Evolutionary conservation across 2,888 invertebrate species (phyloP).

Genomic region (Trachelus iudaicus): DNA sequence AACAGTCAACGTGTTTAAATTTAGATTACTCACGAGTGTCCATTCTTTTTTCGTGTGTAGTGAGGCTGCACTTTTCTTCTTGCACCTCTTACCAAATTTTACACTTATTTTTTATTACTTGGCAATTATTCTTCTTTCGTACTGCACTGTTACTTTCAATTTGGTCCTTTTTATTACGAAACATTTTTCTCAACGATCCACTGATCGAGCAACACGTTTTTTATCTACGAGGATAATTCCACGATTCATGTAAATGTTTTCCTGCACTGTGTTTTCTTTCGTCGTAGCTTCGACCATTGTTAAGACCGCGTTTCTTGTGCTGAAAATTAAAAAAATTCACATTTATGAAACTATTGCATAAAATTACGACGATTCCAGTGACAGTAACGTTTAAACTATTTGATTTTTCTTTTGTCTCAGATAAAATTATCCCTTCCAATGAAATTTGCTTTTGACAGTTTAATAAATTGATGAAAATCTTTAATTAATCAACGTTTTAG

Average conservation of each 20-base stretch:
- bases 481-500: background rate
- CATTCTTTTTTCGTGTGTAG: background rate
- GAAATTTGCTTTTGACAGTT: background rate
- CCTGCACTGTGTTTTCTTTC: too few relatives aligned
- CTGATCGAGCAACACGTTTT: background rate
- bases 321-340: too few relatives aligned
- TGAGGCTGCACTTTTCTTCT: background rate
- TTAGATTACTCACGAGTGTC: constrained; percentile 37
- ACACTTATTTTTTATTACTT: background rate
- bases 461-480: background rate
- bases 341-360: too few relatives aligned
- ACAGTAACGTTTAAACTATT: too few relatives aligned
- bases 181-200: too few relatives aligned
- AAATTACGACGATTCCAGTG: too few relatives aligned
- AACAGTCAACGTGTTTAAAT: constrained; percentile 49
- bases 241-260: background rate
- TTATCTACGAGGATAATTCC: background rate
- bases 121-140: too few relatives aligned
- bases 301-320: too few relatives aligned
- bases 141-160: too few relatives aligned
- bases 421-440: background rate
- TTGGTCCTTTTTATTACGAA: too few relatives aligned
- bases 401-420: background rate
- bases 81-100: background rate
- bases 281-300: too few relatives aligned